Base-by-base conservation (phyloP, 30 jellyfish, hydroid and myxozoan genomes). In the Cassiopea xamachana region DNA sequence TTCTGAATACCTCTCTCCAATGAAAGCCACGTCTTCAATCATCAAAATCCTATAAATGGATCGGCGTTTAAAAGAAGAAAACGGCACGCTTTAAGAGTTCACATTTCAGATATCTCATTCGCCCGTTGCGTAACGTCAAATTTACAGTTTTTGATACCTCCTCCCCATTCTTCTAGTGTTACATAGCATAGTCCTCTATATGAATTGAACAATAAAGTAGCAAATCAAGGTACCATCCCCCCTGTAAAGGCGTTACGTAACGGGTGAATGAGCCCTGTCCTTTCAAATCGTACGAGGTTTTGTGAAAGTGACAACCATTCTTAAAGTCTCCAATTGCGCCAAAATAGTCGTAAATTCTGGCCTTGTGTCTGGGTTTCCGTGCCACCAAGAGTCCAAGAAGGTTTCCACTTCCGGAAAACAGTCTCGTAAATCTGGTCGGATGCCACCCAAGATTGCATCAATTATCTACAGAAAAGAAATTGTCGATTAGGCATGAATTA, bases 371-470 rank as follows among this genome's bases (percentile, higher is more conserved):
- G 97, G 92, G 73, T 91, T 68, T 60, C 48, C 73, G 60, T 79
- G 87, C 97, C 97, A 91, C 77, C 97, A 84, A 5, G 83, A 15
- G 27, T 59, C 73, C 39, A 89, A 27, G 51, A 89, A 50, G 2
- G 71, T 12, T 15, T 7, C 72, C 51, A 89, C 82, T 50, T 10
- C 64, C 17, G 39, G 77, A 3, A 82, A 85, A 49, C 92, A 80
- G 61, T 71, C 80, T 19, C 46, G 92, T n/a, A 81, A 13, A 2
- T 81, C 92, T 8, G 96, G 96, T 80, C 85, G 88, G 44, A 48
- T 58, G 48, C 96, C 96, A 58, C 51, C 76, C 43, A 68, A 43
- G 17, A 89, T 82, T 19, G 88, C 92, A 39, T 73, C 67, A n/a
- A 89, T 89, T 18, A 89, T 69, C 96, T 89, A 69, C 1, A 82